phyloP scores from a whole-genome alignment of 2,888 invertebrate species.

The Agrochola lota region DNA sequence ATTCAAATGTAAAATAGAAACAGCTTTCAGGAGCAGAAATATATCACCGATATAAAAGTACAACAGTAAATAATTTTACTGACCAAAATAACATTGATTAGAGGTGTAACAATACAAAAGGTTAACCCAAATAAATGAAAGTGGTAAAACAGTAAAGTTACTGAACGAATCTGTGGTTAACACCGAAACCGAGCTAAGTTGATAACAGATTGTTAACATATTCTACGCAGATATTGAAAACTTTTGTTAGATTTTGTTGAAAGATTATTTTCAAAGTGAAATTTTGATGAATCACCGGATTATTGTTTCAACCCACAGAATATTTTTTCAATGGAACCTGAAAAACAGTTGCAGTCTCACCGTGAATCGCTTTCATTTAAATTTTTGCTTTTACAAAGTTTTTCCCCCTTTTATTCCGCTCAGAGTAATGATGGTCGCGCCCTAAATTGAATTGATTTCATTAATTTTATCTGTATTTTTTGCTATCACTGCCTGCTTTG shows the following conservation, averaged over 20 bases:
- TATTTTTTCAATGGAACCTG: slow-evolving; percentile 73
- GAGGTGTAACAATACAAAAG: slow-evolving; percentile 29
- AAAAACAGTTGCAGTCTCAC: slow-evolving; percentile 75
- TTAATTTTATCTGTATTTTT: slow-evolving; percentile 75
- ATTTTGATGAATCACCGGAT: slow-evolving; percentile 67
- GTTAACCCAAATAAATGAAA: slow-evolving; percentile 45
- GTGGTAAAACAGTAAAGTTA: slow-evolving; percentile 35
- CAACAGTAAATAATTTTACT: not conserved
- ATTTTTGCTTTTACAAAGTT: slow-evolving; percentile 74
- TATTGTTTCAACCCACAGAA: slow-evolving; percentile 74
- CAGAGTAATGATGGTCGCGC: slow-evolving; percentile 71
- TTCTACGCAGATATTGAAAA: slow-evolving; percentile 50
- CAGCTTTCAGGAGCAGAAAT: not conserved
- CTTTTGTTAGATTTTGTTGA: slow-evolving; percentile 55
- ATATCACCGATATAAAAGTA: not conserved
- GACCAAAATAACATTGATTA: slow-evolving; percentile 22
- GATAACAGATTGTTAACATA: slow-evolving; percentile 47
- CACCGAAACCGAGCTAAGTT: slow-evolving; percentile 40
- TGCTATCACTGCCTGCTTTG: slow-evolving; percentile 31
- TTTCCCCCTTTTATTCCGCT: slow-evolving; percentile 74
- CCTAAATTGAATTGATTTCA: slow-evolving; percentile 78
- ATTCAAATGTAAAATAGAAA: not conserved
- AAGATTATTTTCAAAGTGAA: slow-evolving; percentile 62
- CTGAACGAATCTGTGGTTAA: slow-evolving; percentile 53
- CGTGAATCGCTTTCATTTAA: slow-evolving; percentile 76